phyloP scores from a whole-genome alignment of 2,113 vertebrate species.

The Ramphastos sulfuratus region DNA sequence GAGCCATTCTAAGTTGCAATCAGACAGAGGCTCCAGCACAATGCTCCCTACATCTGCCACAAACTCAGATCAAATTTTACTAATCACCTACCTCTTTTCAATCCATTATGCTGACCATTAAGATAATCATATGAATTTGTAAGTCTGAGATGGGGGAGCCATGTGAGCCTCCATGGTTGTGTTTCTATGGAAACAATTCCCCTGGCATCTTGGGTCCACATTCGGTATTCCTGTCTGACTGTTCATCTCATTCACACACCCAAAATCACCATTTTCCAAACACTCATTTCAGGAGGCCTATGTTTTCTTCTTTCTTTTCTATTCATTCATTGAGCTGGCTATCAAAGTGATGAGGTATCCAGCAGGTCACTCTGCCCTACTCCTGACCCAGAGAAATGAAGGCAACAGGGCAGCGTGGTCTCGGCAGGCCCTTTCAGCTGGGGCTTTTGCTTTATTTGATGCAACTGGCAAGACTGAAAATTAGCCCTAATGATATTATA shows the following conservation, averaged over 20 bases:
- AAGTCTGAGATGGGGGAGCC: constrained; percentile 42
- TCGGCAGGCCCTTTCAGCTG: background rate
- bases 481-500: background rate
- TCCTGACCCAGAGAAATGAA: background rate
- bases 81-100: constrained; percentile 34
- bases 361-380: background rate
- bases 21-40: background rate
- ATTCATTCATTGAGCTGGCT: background rate
- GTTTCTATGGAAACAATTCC: constrained; percentile 74
- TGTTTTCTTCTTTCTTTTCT: background rate
- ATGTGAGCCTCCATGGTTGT: constrained; percentile 24
- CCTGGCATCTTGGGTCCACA: constrained; percentile 35
- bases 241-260: background rate
- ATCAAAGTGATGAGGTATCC: background rate
- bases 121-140: constrained; percentile 57
- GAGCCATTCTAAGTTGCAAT: background rate
- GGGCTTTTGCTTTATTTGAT: background rate
- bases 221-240: constrained; percentile 62
- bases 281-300: background rate
- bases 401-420: background rate
- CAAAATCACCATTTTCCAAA: background rate
- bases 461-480: background rate
- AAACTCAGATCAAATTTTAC: background rate
- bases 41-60: constrained; percentile 12
- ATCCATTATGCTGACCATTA: constrained; percentile 45